Percentiles rank a stretch among this genome's conserved stretches.
These are phyloP conservation scores for Pangasianodon hypophthalmus DNA, from an alignment of 2,113 vertebrate genomes.

Conservation along the genomic window DNA sequence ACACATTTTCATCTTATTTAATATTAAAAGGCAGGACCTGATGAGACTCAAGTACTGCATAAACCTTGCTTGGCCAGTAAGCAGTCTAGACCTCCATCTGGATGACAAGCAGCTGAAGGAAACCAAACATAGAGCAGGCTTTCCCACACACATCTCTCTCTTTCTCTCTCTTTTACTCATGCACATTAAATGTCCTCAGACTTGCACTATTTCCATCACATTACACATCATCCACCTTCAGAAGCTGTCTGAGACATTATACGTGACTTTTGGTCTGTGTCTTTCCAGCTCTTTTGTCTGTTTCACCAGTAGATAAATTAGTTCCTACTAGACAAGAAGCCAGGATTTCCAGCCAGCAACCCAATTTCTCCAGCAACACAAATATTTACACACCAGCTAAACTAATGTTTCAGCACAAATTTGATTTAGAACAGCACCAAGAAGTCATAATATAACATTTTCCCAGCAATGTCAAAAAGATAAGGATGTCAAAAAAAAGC, in stretches of 20 bases:
- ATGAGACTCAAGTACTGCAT: not conserved
- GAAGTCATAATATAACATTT: not conserved
- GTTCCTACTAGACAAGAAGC: slow-evolving; percentile 13
- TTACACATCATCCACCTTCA: slow-evolving; percentile 1
- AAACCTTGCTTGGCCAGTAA: slow-evolving; percentile 3
- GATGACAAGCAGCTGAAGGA: slow-evolving; percentile 28
- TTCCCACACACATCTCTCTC: slow-evolving; percentile 19
- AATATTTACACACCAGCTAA: slow-evolving; percentile 24
- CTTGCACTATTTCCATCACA: not conserved
- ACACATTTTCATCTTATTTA: not conserved
- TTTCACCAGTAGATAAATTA: not conserved
- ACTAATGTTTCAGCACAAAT: slow-evolving; percentile 19
- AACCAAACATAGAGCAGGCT: slow-evolving; percentile 25
- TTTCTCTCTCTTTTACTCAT: not conserved
- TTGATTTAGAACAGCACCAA: not conserved
- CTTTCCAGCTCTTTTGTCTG: slow-evolving; percentile 2
- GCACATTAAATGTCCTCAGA: slow-evolving; percentile 10
- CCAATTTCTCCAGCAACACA: slow-evolving; percentile 18
- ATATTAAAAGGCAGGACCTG: not conserved
- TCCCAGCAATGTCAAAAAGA: slow-evolving; percentile 10
- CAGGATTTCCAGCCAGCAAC: slow-evolving; percentile 8
- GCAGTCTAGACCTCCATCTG: slow-evolving; percentile 10
- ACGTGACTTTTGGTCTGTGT: not conserved
- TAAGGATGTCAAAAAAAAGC: not conserved
- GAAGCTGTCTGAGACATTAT: not conserved